These are phyloP conservation scores for Cyprinodon brontotheroides DNA, from an alignment of 2,113 vertebrate genomes.

Conservation along the genomic window DNA sequence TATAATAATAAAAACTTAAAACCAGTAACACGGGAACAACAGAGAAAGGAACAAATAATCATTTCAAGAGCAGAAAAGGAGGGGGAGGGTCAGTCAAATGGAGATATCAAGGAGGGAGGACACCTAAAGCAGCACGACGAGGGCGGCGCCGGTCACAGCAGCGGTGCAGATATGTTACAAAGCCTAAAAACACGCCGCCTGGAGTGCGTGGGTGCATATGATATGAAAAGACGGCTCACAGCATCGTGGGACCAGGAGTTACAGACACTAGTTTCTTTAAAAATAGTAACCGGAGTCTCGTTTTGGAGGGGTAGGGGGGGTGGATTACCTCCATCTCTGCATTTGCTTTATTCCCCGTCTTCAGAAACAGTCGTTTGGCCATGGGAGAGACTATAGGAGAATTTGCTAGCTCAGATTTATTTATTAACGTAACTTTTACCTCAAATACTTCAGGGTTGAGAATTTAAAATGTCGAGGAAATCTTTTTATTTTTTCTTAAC, in stretches of 20 bases:
- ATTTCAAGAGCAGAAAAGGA: constrained; percentile 45
- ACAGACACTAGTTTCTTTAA: constrained; percentile 44
- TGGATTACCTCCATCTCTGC: constrained; percentile 16
- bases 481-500: constrained; percentile 32
- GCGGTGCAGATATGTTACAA: constrained; percentile 73
- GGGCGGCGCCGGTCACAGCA: constrained; percentile 57
- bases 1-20: constrained; percentile 49
- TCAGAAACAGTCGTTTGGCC: constrained; percentile 58
- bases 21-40: constrained; percentile 64
- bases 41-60: constrained; percentile 64
- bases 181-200: constrained; percentile 60
- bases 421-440: constrained; percentile 26
- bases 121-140: constrained; percentile 61
- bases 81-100: neutral
- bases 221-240: constrained; percentile 68
- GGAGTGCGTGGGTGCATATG: constrained; percentile 49
- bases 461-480: constrained; percentile 23
- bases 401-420: neutral
- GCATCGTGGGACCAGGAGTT: constrained; percentile 58
- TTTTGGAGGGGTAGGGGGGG: neutral
- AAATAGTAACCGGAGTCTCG: constrained; percentile 8
- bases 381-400: constrained; percentile 31
- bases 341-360: constrained; percentile 24
- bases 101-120: constrained; percentile 17
- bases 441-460: constrained; percentile 26